Evolutionary conservation across 1,140 invertebrate species (phyloP).

Genomic region (Atta cephalotes): DNA sequence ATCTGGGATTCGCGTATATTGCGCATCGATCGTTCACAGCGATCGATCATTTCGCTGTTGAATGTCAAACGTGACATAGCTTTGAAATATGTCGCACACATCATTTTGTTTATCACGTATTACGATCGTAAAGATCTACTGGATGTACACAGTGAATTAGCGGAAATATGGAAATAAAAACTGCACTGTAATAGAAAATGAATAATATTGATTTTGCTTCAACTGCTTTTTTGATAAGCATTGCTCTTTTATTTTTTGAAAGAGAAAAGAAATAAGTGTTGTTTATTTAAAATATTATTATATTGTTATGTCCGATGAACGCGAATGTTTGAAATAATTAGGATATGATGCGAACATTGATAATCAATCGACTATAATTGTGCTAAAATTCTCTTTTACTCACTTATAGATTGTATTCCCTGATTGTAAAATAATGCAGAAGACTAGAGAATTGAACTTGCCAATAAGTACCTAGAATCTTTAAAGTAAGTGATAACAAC

Average conservation of each 20-base stretch:
- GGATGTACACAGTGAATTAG: conserved; percentile 6
- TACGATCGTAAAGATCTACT: conserved; percentile 7
- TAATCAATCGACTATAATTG: too few relatives aligned
- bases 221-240: not conserved
- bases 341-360: too few relatives aligned
- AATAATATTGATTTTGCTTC: not conserved
- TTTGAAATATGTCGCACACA: conserved; percentile 21
- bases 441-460: too few relatives aligned
- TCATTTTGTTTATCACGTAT: conserved; percentile 23
- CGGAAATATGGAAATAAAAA: not conserved
- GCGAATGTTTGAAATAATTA: too few relatives aligned
- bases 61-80: not conserved
- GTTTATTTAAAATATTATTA: too few relatives aligned
- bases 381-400: too few relatives aligned
- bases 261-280: too few relatives aligned
- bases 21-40: not conserved
- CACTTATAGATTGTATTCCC: too few relatives aligned
- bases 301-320: too few relatives aligned
- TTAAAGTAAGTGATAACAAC: too few relatives aligned
- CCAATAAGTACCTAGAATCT: too few relatives aligned
- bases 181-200: not conserved
- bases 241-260: not conserved
- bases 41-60: not conserved
- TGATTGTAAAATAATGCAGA: too few relatives aligned
- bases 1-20: not conserved